Conservation (phyloP, 2,797 vertebrate species). For the Galago senegalensis region DNA sequence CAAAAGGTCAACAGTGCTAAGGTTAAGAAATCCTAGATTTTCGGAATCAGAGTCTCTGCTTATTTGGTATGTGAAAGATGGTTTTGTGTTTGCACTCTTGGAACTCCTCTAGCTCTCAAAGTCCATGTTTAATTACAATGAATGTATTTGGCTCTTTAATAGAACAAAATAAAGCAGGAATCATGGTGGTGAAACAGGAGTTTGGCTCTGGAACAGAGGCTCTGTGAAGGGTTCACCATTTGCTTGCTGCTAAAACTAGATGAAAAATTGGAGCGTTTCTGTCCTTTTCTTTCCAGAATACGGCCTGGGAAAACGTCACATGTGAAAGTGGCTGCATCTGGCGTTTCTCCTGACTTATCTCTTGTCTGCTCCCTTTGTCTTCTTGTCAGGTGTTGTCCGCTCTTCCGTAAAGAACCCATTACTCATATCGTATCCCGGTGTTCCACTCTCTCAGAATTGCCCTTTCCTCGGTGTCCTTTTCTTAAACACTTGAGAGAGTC, state of each 20-base stretch:
- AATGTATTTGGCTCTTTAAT: not conserved
- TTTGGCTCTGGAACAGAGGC: not conserved
- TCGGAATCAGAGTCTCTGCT: slow-evolving; percentile 17
- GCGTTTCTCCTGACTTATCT: slow-evolving; percentile 8
- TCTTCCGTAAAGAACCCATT: not conserved
- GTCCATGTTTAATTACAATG: not conserved
- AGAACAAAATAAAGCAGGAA: slow-evolving; percentile 15
- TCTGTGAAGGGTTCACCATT: slow-evolving; percentile 41
- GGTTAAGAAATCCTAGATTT: not conserved
- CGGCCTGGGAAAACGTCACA: not conserved
- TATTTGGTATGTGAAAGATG: not conserved
- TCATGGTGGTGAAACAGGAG: not conserved
- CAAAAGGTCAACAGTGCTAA: not conserved
- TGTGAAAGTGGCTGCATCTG: not conserved
- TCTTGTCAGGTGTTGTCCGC: not conserved
- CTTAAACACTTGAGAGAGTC: not conserved
- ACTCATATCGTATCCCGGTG: not conserved
- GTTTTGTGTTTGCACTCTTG: slow-evolving; percentile 30
- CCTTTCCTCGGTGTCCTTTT: not conserved
- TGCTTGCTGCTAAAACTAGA: slow-evolving; percentile 60
- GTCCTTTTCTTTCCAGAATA: slow-evolving; percentile 51
- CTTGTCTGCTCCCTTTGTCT: not conserved
- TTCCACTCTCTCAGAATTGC: not conserved
- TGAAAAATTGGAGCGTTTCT: slow-evolving; percentile 13
- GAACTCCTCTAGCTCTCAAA: not conserved